A percentile compares a stretch with the other conserved stretches of the same genome.
Evolutionary conservation across 2,888 invertebrate species (phyloP).

Genomic region (Drosophila lutescens): DNA sequence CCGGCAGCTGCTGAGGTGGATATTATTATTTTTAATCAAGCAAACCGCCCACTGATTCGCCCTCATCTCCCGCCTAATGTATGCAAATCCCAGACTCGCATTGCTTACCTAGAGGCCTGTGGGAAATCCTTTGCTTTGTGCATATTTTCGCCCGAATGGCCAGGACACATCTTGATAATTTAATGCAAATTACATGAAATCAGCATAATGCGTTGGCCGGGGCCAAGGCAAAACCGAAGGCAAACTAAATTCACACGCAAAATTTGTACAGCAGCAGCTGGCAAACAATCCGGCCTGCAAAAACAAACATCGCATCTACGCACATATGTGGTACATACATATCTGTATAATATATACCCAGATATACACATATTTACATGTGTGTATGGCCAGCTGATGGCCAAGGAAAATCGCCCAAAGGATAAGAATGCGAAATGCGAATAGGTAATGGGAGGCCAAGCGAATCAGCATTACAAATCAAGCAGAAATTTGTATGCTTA

Average conservation of each 20-base stretch:
- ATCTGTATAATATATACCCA: constrained; percentile 11
- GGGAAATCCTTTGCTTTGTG: constrained; percentile 45
- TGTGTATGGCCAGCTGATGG: constrained; percentile 64
- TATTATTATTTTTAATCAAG: constrained; percentile 33
- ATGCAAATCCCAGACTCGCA: constrained; percentile 29
- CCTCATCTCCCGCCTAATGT: constrained; percentile 1
- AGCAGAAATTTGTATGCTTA: constrained; percentile 76
- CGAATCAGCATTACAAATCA: constrained; percentile 81
- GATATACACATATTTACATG: constrained; percentile 17
- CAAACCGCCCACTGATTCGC: not conserved
- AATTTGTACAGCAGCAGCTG: constrained; percentile 49
- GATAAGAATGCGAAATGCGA: constrained; percentile 28
- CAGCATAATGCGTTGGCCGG: constrained; percentile 64
- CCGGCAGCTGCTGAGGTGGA: not conserved
- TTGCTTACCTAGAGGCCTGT: constrained; percentile 23
- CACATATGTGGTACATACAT: constrained; percentile 9
- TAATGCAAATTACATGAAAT: constrained; percentile 75
- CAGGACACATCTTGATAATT: constrained; percentile 69
- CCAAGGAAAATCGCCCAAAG: constrained; percentile 47
- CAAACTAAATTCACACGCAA: constrained; percentile 49
- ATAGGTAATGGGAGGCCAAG: constrained; percentile 35
- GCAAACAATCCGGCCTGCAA: constrained; percentile 45
- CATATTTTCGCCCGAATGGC: constrained; percentile 53
- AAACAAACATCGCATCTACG: constrained; percentile 36
- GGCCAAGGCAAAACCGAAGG: constrained; percentile 45